Evolutionary conservation across 2,113 vertebrate genomes (phyloP).

Genomic region (Raja brachyura): DNA sequence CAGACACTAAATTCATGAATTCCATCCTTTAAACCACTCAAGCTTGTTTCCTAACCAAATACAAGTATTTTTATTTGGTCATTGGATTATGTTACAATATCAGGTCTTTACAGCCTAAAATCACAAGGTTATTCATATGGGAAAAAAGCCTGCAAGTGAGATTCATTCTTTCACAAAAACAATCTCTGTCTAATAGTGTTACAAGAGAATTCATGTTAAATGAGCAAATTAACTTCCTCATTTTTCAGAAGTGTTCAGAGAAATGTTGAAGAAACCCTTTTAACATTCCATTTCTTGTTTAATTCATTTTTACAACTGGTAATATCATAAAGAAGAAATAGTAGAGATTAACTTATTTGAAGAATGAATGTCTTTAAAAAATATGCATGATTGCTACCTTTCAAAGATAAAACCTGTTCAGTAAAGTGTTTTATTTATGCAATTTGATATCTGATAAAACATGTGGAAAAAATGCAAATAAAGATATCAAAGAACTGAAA

Average conservation of each 20-base stretch:
- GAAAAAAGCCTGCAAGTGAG: background rate
- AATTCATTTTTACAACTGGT: no score
- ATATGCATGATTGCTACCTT: no score
- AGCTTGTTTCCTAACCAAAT: background rate
- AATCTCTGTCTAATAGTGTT: background rate
- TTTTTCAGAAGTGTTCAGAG: background rate
- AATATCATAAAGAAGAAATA: no score
- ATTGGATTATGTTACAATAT: background rate
- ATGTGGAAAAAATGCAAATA: background rate
- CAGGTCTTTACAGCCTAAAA: background rate
- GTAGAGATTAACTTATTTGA: no score
- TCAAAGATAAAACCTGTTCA: no score
- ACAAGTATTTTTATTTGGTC: background rate
- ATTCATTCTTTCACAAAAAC: background rate
- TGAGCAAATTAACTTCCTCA: background rate
- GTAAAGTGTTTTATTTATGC: background rate
- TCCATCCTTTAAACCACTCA: no score
- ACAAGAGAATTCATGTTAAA: background rate
- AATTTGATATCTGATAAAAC: background rate
- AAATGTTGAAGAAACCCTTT: background rate
- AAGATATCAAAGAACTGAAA: background rate
- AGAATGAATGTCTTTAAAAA: no score
- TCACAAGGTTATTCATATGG: background rate
- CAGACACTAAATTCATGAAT: no score
- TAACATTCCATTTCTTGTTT: background rate